These are phyloP conservation scores for Diachrysia chrysitis DNA, from an alignment of 2,888 invertebrate genomes.

Conservation along the genomic window DNA sequence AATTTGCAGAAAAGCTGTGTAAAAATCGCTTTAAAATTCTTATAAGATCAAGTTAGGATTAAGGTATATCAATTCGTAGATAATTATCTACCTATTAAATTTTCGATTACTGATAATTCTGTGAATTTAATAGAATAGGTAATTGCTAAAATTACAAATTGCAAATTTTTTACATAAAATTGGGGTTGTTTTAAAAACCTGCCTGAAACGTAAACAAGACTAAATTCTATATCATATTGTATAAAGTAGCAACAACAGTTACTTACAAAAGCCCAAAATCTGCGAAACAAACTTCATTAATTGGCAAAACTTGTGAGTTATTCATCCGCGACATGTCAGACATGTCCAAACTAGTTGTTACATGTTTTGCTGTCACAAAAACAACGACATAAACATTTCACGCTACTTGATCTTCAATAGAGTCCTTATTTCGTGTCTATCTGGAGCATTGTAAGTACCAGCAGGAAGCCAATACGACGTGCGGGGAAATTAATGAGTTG, in stretches of 20 bases:
- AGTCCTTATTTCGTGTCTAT: constrained; percentile 16
- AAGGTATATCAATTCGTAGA: no score
- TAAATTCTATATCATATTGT: no score
- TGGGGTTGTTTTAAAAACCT: no score
- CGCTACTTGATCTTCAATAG: constrained; percentile 28
- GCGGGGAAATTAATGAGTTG: constrained; percentile 55
- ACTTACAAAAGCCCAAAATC: background rate
- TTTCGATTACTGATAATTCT: no score
- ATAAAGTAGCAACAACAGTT: background rate
- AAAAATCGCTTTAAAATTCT: no score
- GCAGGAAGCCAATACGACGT: constrained; percentile 48
- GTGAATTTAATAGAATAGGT: no score
- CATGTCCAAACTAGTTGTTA: constrained; percentile 13
- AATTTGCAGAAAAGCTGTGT: background rate
- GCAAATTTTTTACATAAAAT: no score
- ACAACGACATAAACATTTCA: constrained; percentile 53
- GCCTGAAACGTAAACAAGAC: no score
- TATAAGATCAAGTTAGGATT: no score
- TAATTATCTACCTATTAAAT: no score
- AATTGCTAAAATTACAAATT: no score
- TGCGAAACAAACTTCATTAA: constrained; percentile 27
- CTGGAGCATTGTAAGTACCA: constrained; percentile 38
- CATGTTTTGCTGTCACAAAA: constrained; percentile 34
- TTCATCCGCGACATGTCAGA: constrained; percentile 5
- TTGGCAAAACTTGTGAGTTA: constrained; percentile 34